These are phyloP conservation scores for Adelosebastes latens DNA, from an alignment of 2,797 vertebrate species.

Conservation along the genomic window DNA sequence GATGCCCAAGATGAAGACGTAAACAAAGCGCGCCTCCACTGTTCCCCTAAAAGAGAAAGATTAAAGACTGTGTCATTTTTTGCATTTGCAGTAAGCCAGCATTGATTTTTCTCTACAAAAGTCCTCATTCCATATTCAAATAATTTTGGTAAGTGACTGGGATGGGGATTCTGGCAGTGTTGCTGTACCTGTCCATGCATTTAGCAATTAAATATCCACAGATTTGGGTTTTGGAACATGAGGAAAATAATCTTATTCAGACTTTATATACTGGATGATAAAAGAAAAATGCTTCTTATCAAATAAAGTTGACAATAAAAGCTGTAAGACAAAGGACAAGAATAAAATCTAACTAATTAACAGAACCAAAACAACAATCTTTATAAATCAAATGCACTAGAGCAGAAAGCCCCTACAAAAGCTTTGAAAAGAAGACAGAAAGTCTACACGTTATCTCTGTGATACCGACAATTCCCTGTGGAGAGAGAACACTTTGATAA, in stretches of 20 bases:
- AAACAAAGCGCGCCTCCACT: conserved; percentile 95
- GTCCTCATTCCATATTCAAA: conserved; percentile 26
- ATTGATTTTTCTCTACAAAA: conserved; percentile 32
- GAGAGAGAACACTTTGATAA: neutral
- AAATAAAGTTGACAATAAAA: neutral
- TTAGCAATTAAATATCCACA: conserved; percentile 24
- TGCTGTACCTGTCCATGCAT: conserved; percentile 2
- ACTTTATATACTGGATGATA: neutral
- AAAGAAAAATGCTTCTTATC: conserved; percentile 9
- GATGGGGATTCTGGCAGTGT: conserved; percentile 15
- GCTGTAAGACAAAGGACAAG: neutral
- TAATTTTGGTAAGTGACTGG: conserved; percentile 16
- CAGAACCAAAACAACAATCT: conserved; percentile 4
- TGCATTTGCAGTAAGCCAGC: conserved; percentile 1
- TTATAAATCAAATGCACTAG: neutral
- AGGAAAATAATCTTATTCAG: neutral
- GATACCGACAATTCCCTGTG: neutral
- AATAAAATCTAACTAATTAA: conserved; percentile 4
- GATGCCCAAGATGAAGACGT: conserved; percentile 94
- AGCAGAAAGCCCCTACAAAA: neutral
- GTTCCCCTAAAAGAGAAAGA: conserved; percentile 85
- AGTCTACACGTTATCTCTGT: neutral
- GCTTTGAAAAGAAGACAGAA: neutral
- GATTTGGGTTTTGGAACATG: neutral
- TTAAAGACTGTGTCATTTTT: conserved; percentile 5